Percentiles rank a stretch among this genome's conserved stretches.
Evolutionary conservation across 2,888 invertebrate genomes (phyloP).

Genomic region (Apotomis turbidana): DNA sequence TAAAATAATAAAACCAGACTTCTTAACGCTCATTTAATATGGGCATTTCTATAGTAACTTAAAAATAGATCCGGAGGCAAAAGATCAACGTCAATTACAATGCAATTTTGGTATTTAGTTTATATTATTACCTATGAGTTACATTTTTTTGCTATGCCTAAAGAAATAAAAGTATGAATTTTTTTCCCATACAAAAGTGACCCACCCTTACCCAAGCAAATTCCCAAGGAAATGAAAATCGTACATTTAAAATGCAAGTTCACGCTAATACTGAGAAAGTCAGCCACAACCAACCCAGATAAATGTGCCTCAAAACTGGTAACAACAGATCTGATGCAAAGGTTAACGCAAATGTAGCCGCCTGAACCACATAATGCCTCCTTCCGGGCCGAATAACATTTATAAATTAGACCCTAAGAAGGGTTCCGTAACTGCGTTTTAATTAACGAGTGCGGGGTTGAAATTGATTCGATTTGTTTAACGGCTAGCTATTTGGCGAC

Average conservation of each 20-base stretch:
- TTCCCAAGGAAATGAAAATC: too few relatives aligned
- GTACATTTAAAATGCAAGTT: background rate
- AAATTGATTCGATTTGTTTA: constrained; percentile 65
- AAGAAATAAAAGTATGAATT: too few relatives aligned
- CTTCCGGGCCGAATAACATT: constrained; percentile 51
- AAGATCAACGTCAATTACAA: too few relatives aligned
- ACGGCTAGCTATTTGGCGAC: constrained; percentile 59
- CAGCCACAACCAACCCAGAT: background rate
- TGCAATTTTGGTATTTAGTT: too few relatives aligned
- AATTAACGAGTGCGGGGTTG: constrained; percentile 61
- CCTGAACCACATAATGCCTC: constrained; percentile 38
- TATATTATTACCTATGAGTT: too few relatives aligned
- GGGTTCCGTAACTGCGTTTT: constrained; percentile 56
- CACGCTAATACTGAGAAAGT: background rate
- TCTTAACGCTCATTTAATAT: too few relatives aligned
- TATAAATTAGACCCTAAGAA: constrained; percentile 54
- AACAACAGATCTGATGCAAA: constrained; percentile 25
- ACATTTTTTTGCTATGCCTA: too few relatives aligned
- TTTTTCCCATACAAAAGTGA: too few relatives aligned
- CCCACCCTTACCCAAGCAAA: too few relatives aligned
- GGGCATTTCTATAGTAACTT: too few relatives aligned
- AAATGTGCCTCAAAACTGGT: constrained; percentile 8
- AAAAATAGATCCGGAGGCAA: too few relatives aligned
- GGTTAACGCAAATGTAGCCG: constrained; percentile 35
- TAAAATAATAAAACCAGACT: too few relatives aligned